These are phyloP conservation scores for Microvelia longipes DNA, from an alignment of 1,140 invertebrate genomes.

Conservation along the genomic window DNA sequence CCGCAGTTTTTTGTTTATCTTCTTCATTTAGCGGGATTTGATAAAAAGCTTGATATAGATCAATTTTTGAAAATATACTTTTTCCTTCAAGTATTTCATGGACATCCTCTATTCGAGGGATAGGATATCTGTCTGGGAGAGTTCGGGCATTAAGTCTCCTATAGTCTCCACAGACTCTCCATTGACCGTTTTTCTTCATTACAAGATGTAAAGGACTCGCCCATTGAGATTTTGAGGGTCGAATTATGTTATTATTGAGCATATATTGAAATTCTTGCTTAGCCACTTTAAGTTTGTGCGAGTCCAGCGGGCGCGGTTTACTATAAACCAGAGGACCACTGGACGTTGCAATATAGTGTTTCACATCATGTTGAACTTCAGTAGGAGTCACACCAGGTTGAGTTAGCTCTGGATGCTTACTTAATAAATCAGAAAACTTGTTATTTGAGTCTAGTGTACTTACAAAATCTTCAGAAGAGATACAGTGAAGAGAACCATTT, in stretches of 20 bases:
- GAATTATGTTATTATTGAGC: constrained; percentile 13
- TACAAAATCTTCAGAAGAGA: not conserved
- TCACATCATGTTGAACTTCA: not conserved
- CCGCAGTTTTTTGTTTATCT: constrained; percentile 26
- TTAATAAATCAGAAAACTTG: not conserved
- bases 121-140: not conserved
- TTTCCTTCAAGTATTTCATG: not conserved
- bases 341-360: not conserved
- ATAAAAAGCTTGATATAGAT: constrained; percentile 3
- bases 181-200: constrained; percentile 4
- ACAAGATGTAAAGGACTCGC: not conserved
- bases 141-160: not conserved
- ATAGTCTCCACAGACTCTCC: not conserved
- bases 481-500: not conserved
- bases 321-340: not conserved
- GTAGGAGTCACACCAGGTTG: not conserved
- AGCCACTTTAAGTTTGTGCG: not conserved
- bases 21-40: constrained; percentile 6
- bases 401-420: not conserved
- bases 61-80: constrained; percentile 22
- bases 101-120: not conserved
- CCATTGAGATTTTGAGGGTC: constrained; percentile 1
- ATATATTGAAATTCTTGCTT: constrained; percentile 8
- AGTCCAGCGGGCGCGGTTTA: not conserved
- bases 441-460: not conserved